phyloP scores from a whole-genome alignment of 2,797 vertebrate species.

The Sparus aurata region DNA sequence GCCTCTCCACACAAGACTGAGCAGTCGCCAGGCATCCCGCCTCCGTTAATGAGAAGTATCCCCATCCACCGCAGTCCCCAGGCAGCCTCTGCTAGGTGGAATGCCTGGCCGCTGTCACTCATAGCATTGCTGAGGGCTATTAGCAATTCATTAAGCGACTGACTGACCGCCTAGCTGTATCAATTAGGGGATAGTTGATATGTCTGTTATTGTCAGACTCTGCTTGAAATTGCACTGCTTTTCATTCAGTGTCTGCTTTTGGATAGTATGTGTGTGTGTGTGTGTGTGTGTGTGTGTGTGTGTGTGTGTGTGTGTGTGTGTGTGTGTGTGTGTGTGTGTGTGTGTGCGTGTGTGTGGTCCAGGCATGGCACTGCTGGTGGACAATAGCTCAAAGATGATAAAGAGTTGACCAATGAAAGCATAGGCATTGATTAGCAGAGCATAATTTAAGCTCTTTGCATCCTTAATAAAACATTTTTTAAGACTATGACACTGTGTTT shows the following conservation, averaged over 20 bases:
- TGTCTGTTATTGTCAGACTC: constrained; percentile 79
- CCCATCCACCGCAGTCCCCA: constrained; percentile 63
- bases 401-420: constrained; percentile 14
- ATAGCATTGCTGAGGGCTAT: constrained; percentile 78
- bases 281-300: background rate
- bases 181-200: constrained; percentile 88
- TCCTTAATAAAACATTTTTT: background rate
- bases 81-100: constrained; percentile 77
- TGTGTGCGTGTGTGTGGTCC: constrained; percentile 37
- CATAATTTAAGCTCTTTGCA: background rate
- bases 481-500: background rate
- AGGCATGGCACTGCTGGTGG: constrained; percentile 3
- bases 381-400: constrained; percentile 28
- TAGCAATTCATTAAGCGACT: constrained; percentile 81
- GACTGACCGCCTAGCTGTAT: constrained; percentile 77
- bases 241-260: constrained; percentile 63
- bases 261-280: constrained; percentile 44
- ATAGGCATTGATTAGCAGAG: constrained; percentile 31
- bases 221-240: constrained; percentile 74
- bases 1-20: constrained; percentile 77
- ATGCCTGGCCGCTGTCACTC: constrained; percentile 80
- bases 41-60: constrained; percentile 83
- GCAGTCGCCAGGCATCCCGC: constrained; percentile 81
- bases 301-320: constrained; percentile 39
- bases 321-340: background rate